Evolutionary conservation across 2,113 vertebrate species (phyloP), one percentile per base, ranked within the genome.

Genomic region (Cygnus buccinator): DNA sequence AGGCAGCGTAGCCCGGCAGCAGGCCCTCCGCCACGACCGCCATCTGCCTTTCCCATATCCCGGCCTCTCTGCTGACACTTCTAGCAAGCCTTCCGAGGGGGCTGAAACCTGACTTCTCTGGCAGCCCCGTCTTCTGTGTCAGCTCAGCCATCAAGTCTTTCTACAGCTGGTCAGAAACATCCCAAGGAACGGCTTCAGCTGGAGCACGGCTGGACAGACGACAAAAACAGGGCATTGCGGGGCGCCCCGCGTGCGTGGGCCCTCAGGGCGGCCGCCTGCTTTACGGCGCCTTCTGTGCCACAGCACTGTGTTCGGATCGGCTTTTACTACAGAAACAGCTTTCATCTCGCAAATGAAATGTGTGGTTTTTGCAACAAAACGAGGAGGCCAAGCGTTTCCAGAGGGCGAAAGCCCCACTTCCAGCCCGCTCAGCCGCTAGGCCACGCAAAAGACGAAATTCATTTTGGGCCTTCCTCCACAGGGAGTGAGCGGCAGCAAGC

Each of bases 221-320:
- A 37, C 33, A 58, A 54, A 54, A 14, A 1, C 92, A 67, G 80
- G 10, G 44, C 59, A 44, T 20, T 63, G 72, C 67, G 22, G 22
- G 35, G 66, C 5, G 0, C 44, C 23, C 41, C 2, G 7, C 21
- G 31, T 0, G 4, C 68, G 9, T 5, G 33, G 25, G 8, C 70
- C 11, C 9, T 41, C 66, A 6, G 33, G 0, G 0, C 5, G 31
- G 19, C 20, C 12, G 23, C 84, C 77, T 57, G 39, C 68, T 13
- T 5, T 1, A 10, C 5, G 80, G 25, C 41, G 44, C 44, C 71
- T 65, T 52, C 37, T 0, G 10, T 11, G 41, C 90, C 50, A 31
- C 59, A 41, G 25, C 68, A 76, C 46, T 10, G 46, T 21, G 46
- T 46, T 20, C 20, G 10, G 46, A 46, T 46, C 20, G 10, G 61